Evolutionary conservation across 1,140 invertebrate genomes (phyloP), one percentile per base, ranked within the genome.

Genomic region (Propsilocerus akamusi): DNA sequence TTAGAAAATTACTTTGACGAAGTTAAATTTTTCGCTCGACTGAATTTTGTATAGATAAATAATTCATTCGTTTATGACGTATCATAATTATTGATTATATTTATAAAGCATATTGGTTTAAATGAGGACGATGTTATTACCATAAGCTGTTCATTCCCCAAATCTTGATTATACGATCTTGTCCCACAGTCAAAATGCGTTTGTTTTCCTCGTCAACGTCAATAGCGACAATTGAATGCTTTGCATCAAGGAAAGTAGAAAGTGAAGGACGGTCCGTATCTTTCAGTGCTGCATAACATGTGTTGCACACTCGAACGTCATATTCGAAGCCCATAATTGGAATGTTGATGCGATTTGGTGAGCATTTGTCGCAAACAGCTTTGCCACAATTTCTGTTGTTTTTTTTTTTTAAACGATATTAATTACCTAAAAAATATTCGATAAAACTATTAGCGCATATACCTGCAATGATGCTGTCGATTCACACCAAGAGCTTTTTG

Each of bases 321-420:
- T 94, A 95, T 70, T 99, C 96, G 71, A 94, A 98, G 26, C 96
- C 96, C 86, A 98, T 91, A 46, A 81, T 72, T 0, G 96, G 96
- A 61, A 97, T 85, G 46, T 86, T 83, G 52, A 90, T 78, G 51
- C 83, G 76, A 65, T 85, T 80, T 23, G 76, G 76, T n/a, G 89
- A 93, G 66, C 96, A 99, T 56, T 78, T 77, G 63, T 87, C 88
- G 68, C 91, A 95, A 17, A 97, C 77, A 22, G 94, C 95, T 66
- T 85, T 81, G 4, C 96, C 96, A 72, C 96, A 99, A 57, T 79
- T 41, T 20, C 28, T 30, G n/a, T n/a, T n/a, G n/a, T n/a, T n/a
- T n/a, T n/a, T 64, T n/a, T n/a, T n/a, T 4, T 2, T 30, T 30
- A n/a, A 30, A n/a, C 14, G 6, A 30, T 30, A 30, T 12, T 30